phyloP scores from a whole-genome alignment of 1,140 invertebrate genomes.

The Drosophila mayri region DNA sequence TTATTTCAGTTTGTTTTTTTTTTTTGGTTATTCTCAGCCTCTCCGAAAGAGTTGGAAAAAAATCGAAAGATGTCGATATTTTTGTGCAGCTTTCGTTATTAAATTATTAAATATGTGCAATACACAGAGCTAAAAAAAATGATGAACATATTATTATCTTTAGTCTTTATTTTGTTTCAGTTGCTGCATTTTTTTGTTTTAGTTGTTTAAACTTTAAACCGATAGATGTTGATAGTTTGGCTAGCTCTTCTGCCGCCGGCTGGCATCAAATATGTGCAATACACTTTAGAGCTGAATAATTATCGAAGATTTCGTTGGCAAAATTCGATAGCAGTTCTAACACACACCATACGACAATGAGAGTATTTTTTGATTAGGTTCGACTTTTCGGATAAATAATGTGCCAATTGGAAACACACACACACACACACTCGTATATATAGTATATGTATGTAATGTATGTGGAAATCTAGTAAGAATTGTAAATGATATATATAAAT shows the following conservation, averaged over 20 bases:
- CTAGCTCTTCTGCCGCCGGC: constrained; percentile 1
- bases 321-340: background rate
- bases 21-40: background rate
- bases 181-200: background rate
- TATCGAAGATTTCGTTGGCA: background rate
- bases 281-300: background rate
- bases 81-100: background rate
- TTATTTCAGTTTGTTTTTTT: background rate
- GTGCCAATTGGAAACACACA: constrained; percentile 72
- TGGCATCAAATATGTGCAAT: constrained; percentile 18
- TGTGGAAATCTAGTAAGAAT: constrained; percentile 55
- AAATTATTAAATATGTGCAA: constrained; percentile 5
- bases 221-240: background rate
- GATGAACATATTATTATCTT: too few relatives aligned
- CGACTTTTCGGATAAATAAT: constrained; percentile 58
- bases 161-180: background rate
- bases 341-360: constrained; percentile 2
- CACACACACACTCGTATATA: constrained; percentile 16
- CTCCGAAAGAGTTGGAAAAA: background rate
- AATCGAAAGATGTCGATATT: background rate
- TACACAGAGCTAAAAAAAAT: too few relatives aligned
- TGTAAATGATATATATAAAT: constrained; percentile 49
- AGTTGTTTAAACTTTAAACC: background rate
- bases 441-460: constrained; percentile 32
- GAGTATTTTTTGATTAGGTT: constrained; percentile 31